Evolutionary conservation across 2,888 invertebrate genomes (phyloP).

Genomic region (Drosophila mimica): DNA sequence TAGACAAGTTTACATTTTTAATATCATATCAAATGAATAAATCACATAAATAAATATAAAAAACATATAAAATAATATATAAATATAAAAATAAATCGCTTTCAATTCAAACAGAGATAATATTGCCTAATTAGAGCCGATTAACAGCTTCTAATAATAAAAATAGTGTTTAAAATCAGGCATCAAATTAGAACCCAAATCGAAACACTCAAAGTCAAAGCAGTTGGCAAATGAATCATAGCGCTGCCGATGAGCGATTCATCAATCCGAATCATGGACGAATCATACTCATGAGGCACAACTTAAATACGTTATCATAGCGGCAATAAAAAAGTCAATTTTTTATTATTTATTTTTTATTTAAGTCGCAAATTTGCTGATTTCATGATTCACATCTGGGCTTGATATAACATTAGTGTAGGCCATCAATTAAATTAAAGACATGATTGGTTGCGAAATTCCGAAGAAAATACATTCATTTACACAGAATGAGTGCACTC

Average conservation of each 20-base stretch:
- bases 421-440: too few relatives aligned
- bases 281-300: background rate
- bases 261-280: conserved; percentile 22
- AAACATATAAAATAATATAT: too few relatives aligned
- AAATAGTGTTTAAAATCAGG: background rate
- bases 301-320: background rate
- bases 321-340: background rate
- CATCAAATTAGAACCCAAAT: background rate
- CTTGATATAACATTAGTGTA: too few relatives aligned
- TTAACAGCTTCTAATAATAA: background rate
- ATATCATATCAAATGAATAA: too few relatives aligned
- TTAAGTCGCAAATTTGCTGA: background rate
- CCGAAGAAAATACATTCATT: too few relatives aligned
- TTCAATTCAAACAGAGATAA: too few relatives aligned
- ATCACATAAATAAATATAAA: too few relatives aligned
- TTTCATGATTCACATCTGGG: background rate
- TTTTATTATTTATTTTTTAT: too few relatives aligned
- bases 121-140: background rate
- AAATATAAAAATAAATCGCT: too few relatives aligned
- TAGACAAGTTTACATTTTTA: background rate
- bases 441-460: too few relatives aligned
- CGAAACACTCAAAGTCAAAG: conserved; percentile 30
- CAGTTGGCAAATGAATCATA: conserved; percentile 67
- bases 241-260: conserved; percentile 54
- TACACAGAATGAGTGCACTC: background rate